These are phyloP conservation scores for Selene dorsalis DNA, from an alignment of 2,797 vertebrate genomes.

Conservation along the genomic window DNA sequence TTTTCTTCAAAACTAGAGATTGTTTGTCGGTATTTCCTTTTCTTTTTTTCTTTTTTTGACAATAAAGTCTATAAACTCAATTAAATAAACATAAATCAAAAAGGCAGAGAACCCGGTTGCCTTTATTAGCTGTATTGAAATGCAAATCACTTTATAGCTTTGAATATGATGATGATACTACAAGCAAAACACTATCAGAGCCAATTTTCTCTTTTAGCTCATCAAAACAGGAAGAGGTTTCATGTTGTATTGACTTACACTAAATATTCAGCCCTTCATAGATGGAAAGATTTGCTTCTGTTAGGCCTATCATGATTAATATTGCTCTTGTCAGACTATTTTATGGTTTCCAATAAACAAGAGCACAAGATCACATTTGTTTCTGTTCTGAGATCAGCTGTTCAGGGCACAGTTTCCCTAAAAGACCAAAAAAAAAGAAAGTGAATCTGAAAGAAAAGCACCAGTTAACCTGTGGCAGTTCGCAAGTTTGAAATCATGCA, in stretches of 20 bases:
- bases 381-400: conserved; percentile 60
- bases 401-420: conserved; percentile 7
- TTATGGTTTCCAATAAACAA: conserved; percentile 84
- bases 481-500: background rate
- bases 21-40: conserved; percentile 75
- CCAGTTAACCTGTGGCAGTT: background rate
- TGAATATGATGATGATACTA: background rate
- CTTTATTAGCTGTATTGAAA: conserved; percentile 1
- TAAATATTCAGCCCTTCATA: conserved; percentile 49
- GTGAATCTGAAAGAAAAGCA: background rate
- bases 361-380: conserved; percentile 69
- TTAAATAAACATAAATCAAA: conserved; percentile 16
- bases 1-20: conserved; percentile 82
- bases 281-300: conserved; percentile 59
- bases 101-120: background rate
- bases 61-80: background rate
- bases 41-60: conserved; percentile 29
- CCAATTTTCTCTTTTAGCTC: conserved; percentile 20
- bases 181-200: conserved; percentile 19
- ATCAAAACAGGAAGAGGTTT: conserved; percentile 16
- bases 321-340: conserved; percentile 79
- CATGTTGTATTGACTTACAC: conserved; percentile 62
- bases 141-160: background rate
- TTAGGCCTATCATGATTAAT: conserved; percentile 68
- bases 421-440: background rate